phyloP scores from a whole-genome alignment of 92 coral and sea anemone genomes.

The Phenganax stokvisi region DNA sequence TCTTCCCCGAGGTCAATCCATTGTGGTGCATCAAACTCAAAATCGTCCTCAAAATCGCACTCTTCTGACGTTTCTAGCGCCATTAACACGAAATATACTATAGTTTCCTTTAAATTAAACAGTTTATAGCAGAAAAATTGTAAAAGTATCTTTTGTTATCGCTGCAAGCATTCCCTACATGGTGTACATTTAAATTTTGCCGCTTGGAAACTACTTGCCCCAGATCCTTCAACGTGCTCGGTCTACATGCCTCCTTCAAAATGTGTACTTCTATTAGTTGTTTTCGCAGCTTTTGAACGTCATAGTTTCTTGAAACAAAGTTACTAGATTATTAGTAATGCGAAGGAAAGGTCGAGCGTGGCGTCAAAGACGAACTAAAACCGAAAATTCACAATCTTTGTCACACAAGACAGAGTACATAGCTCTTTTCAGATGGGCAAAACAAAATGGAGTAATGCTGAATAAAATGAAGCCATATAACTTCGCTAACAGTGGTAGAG shows the following conservation, averaged over 20 bases:
- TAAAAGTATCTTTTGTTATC: background rate
- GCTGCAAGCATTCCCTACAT: background rate
- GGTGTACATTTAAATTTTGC: constrained; percentile 1
- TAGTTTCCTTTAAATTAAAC: background rate
- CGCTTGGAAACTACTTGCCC: constrained; percentile 9
- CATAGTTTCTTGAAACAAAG: no score
- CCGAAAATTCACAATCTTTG: background rate
- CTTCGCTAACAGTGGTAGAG: constrained; percentile 73
- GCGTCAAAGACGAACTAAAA: constrained; percentile 11
- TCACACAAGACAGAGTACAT: constrained; percentile 46
- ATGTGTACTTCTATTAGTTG: no score
- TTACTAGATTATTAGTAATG: background rate
- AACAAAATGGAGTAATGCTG: constrained; percentile 62
- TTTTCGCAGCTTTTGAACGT: background rate
- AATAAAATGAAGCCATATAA: constrained; percentile 62
- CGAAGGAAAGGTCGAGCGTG: constrained; percentile 29
- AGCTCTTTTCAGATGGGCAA: constrained; percentile 75
- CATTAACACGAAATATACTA: background rate
- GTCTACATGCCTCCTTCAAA: no score
- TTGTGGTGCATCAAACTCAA: constrained; percentile 37
- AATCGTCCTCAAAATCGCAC: background rate
- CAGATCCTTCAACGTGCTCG: background rate
- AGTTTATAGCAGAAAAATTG: background rate
- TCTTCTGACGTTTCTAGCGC: background rate
- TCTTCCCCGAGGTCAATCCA: constrained; percentile 18